phyloP scores from a whole-genome alignment of 2,113 vertebrate genomes.

The Paedocypris sp. region DNA sequence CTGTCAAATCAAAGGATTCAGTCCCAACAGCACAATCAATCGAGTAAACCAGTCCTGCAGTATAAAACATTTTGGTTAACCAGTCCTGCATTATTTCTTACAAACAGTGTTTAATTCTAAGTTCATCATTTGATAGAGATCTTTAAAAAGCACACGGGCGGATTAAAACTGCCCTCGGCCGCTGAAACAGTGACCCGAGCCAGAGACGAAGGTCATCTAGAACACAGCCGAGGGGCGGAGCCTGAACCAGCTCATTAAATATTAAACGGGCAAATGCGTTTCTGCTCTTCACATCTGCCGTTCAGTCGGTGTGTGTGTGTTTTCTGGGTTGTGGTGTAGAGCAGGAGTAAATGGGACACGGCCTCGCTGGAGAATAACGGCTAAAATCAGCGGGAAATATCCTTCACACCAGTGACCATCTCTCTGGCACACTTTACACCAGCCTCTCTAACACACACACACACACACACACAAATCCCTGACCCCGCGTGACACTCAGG shows the following conservation, averaged over 20 bases:
- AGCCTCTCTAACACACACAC: background rate
- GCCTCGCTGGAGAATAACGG: background rate
- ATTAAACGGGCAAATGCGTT: constrained; percentile 38
- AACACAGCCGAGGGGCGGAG: background rate
- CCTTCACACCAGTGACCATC: background rate
- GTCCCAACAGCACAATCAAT: no score
- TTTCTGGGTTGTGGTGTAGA: background rate
- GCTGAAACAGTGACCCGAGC: no score
- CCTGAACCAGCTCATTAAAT: constrained; percentile 24
- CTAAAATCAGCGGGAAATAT: constrained; percentile 12
- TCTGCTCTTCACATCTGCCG: constrained; percentile 20
- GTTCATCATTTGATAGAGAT: no score
- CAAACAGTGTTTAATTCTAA: no score
- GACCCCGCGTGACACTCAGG: no score
- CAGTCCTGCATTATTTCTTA: no score
- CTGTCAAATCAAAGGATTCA: no score
- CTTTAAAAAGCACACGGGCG: no score
- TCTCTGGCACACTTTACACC: background rate
- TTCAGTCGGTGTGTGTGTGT: background rate
- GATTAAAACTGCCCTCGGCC: no score
- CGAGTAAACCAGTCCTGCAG: no score
- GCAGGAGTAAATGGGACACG: background rate
- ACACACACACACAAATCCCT: background rate
- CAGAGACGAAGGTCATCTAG: no score
- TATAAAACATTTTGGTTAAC: no score